Percentiles rank a stretch among this genome's conserved stretches.
phyloP scores from a whole-genome alignment of 2,797 vertebrate species.

The Gymnopithys bicolor region DNA sequence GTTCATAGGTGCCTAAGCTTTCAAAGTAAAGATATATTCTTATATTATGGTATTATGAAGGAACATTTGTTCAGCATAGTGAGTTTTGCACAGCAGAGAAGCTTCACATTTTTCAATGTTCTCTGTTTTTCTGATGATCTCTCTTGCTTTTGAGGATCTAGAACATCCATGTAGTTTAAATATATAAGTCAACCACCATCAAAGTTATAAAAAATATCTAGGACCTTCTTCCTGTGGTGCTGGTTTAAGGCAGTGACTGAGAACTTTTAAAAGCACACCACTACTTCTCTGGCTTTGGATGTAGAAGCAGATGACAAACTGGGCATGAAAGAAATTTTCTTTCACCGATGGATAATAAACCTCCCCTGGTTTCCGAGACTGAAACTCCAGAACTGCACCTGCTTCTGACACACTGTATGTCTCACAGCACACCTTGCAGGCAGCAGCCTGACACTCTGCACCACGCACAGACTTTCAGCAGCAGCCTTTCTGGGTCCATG shows the following conservation, averaged over 20 bases:
- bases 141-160: neutral
- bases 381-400: neutral
- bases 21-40: neutral
- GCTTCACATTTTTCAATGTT: neutral
- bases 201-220: neutral
- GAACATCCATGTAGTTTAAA: neutral
- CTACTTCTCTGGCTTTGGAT: neutral
- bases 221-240: neutral
- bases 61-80: neutral
- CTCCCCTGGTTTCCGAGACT: neutral
- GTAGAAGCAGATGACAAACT: neutral
- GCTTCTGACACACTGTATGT: neutral
- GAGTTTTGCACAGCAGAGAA: neutral
- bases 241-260: neutral
- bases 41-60: neutral
- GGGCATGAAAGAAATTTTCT: neutral
- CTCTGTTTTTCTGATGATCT: neutral
- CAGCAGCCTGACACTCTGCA: neutral
- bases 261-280: accelerated
- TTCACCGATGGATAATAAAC: neutral
- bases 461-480: neutral
- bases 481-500: accelerated
- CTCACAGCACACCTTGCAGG: neutral
- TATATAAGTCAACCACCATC: neutral
- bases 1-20: neutral